Base-by-base conservation (phyloP, 2,797 vertebrate genomes). In the Gymnodraco acuticeps region DNA sequence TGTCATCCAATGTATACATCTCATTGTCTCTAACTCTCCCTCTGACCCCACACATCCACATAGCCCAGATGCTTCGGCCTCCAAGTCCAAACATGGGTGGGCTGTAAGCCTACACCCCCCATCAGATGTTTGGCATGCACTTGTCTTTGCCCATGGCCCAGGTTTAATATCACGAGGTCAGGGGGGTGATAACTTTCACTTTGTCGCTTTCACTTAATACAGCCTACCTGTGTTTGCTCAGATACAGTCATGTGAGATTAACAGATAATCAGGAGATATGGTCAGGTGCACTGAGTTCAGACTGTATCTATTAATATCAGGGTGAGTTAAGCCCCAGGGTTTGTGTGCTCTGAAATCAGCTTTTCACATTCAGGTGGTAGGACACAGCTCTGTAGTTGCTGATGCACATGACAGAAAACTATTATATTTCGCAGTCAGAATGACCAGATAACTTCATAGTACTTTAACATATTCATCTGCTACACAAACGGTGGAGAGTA, bases 251-350 rank as follows among this genome's bases (percentile, higher is more conserved):
- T 42, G 47, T 73, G 55, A 86, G 78, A 90, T 87, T 83, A 81
- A 68, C 86, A 82, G 58, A 86, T 91, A 86, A 92, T 76, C 84
- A 67, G 64, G 74, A 23, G 65, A 75, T 83, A 55, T 67, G 20
- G 16, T 55, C 78, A 68, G 33, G 54, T 62, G 66, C 66, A 61
- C 85, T 73, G 70, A 75, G 63, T 56, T 69, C 51, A 81, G 77
- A 74, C 80, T 59, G 42, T 61, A 60, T 81, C 90, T 92, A 91
- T 93, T 93, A 90, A 93, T 94, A 93, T 51, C 59, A 78, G 43
- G 54, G 47, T 88, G 89, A 93, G 84, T 82, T 91, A 91, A 93
- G 78, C 86, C 81, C 50, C 2, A 19, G 65, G 69, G 85, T 83
- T 85, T 84, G 80, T 47, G 59, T 48, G 64, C 77, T 82, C 47